Evolutionary conservation across 2,888 invertebrate species (phyloP), one percentile per base, ranked within the genome.

Genomic region (Eudasyphora cyanicolor): DNA sequence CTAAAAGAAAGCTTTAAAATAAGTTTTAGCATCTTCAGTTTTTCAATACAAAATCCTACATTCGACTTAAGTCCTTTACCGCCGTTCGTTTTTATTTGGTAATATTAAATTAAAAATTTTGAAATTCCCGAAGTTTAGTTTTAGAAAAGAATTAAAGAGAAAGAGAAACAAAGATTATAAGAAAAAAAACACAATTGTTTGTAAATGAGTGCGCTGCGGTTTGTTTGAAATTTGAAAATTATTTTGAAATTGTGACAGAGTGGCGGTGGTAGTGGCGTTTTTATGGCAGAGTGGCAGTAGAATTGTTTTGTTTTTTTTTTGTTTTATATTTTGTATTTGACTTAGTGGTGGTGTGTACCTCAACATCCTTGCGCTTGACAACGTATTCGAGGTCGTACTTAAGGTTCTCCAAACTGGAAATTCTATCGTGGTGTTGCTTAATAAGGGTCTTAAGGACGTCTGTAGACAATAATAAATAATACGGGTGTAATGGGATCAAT

Each of bases 321-420:
- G 14, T 38, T 32, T 76, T 35, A n/a, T n/a, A n/a, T 69, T 49
- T 62, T 27, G 17, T 74, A 57, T 82, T 85, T 84, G 76, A 76
- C 75, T 77, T 60, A 75, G 79, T 82, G 82, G 77, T 38, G 54
- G 86, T 89, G 92, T 94, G 95, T 96, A 99, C 98, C 98, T 99
- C 98, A 93, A 95, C 96, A 93, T 99, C 99, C 96, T 99, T 99
- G 95, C 97, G 96, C 94, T 97, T 97, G 93, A 99, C 98, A 94
- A 97, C 94, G 95, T 97, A 96, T 95, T 99, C 99, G 95, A 99
- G 95, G 95, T 99, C 99, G 94, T 97, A 99, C 94, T 99, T 99
- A 93, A 96, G 94, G 91, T 97, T 96, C 95, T 99, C 98, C 94
- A 99, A 95, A 90, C 94, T 93, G 93, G 92, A 93, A 94, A 98